These are phyloP conservation scores for Drosophila melanica DNA, from an alignment of 1,140 invertebrate species.

Conservation along the genomic window DNA sequence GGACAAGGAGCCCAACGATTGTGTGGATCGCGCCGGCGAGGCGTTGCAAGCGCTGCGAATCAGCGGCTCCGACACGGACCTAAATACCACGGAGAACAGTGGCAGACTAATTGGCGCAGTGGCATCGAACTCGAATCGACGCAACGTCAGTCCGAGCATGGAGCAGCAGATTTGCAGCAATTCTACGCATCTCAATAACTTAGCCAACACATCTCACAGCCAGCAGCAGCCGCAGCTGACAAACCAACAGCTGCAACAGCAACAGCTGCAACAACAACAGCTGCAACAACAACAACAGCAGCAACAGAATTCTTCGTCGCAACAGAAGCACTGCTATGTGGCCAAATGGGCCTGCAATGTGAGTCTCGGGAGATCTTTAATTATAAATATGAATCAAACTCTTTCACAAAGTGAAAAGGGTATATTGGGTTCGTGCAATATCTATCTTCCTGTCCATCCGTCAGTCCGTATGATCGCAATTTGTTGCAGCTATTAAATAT, in stretches of 20 bases:
- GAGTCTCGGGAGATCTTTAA: conserved; percentile 47
- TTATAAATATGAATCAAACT: background rate
- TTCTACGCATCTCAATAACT: conserved; percentile 76
- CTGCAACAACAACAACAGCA: conserved; percentile 53
- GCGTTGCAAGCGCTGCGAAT: conserved; percentile 61
- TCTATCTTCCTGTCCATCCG: no score
- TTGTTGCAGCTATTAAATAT: no score
- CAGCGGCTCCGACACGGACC: conserved; percentile 67
- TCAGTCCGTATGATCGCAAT: no score
- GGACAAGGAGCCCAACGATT: conserved; percentile 47
- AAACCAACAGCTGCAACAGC: conserved; percentile 79
- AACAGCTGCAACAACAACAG: conserved; percentile 20
- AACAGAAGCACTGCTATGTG: conserved; percentile 83
- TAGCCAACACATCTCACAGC: conserved; percentile 73
- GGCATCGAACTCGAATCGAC: conserved; percentile 67
- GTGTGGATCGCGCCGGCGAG: conserved; percentile 50
- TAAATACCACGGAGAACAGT: conserved; percentile 34
- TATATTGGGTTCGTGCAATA: no score
- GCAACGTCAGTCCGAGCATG: conserved; percentile 64
- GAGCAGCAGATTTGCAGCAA: conserved; percentile 52
- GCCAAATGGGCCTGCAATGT: conserved; percentile 88
- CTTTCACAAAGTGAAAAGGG: background rate
- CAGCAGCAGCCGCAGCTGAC: conserved; percentile 39
- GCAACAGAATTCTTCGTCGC: conserved; percentile 55
- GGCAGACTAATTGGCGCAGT: conserved; percentile 54